Conservation (phyloP, 2,113 vertebrate species). For the Oenanthe melanoleuca region DNA sequence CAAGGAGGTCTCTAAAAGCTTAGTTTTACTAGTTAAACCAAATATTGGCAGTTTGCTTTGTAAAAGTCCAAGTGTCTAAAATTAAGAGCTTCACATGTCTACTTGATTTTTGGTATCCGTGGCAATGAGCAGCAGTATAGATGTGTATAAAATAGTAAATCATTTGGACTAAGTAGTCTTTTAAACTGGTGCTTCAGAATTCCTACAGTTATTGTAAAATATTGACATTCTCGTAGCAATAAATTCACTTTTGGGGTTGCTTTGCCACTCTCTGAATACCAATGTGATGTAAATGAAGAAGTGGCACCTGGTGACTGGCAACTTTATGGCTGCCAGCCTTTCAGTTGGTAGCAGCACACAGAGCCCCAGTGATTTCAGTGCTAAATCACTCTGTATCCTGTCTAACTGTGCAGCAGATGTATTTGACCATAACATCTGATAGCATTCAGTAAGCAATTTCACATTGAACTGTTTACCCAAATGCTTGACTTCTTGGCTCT, state of each 20-base stretch:
- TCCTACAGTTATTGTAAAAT: constrained; percentile 71
- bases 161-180: constrained; percentile 55
- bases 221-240: constrained; percentile 72
- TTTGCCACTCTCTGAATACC: constrained; percentile 55
- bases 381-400: constrained; percentile 32
- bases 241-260: constrained; percentile 67
- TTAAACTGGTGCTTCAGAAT: constrained; percentile 66
- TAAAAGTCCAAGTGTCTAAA: constrained; percentile 44
- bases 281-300: constrained; percentile 68
- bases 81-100: constrained; percentile 5
- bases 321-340: constrained; percentile 22
- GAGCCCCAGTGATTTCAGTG: constrained; percentile 21
- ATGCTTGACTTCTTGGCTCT: constrained; percentile 66
- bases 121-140: constrained; percentile 47
- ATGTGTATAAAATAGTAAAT: constrained; percentile 52
- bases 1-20: constrained; percentile 50
- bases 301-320: constrained; percentile 16
- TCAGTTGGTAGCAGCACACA: not conserved
- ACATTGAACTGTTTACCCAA: constrained; percentile 56
- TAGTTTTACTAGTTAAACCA: constrained; percentile 44
- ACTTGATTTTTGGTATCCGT: constrained; percentile 21
- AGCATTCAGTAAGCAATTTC: constrained; percentile 55
- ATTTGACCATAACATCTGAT: constrained; percentile 48
- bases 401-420: constrained; percentile 40
- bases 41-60: constrained; percentile 29